Evolutionary conservation across 35 echinoderm and acorn worm genomes (phyloP).

Genomic region (Heliocidaris tuberculata): DNA sequence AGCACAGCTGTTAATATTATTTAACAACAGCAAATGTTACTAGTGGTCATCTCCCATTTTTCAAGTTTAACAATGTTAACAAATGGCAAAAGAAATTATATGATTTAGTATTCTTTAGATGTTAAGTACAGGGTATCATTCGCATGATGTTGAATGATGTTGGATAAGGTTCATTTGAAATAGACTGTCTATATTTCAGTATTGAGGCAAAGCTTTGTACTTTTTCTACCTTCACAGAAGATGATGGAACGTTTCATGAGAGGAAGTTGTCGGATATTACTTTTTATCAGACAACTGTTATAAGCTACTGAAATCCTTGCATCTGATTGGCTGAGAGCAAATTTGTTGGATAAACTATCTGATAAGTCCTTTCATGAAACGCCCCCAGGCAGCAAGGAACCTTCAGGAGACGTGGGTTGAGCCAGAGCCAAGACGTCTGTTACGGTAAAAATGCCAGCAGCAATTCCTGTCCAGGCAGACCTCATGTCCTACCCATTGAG

Average conservation of each 20-base stretch:
- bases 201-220: neutral
- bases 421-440: neutral
- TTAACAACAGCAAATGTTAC: too few species aligned
- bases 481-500: constrained; percentile 17
- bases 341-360: too few species aligned
- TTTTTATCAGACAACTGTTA: too few species aligned
- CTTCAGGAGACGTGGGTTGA: neutral
- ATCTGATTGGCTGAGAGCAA: too few species aligned
- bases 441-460: neutral
- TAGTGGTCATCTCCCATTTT: neutral
- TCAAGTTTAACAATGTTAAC: neutral
- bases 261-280: too few species aligned
- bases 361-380: too few species aligned
- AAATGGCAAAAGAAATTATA: too few species aligned
- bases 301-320: too few species aligned
- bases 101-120: too few species aligned
- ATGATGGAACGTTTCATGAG: too few species aligned
- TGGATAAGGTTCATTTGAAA: neutral
- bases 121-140: neutral
- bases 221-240: neutral
- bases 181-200: neutral
- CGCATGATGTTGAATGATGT: neutral
- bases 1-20: neutral
- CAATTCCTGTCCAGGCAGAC: neutral
- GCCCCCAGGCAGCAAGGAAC: neutral